Conservation (phyloP, 2,797 vertebrate species). For the Clamator glandarius region DNA sequence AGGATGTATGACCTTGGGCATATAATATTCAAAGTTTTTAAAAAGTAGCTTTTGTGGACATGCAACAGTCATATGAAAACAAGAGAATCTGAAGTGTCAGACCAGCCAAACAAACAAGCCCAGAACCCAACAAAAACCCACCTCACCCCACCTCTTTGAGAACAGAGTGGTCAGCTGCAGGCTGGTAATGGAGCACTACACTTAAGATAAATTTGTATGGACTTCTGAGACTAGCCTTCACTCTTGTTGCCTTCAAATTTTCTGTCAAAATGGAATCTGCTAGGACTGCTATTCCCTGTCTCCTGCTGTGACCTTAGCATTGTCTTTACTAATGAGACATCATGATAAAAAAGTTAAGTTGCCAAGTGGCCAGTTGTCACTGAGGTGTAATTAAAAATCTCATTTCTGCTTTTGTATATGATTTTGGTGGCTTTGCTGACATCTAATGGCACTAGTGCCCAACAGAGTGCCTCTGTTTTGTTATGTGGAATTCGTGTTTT, state of each 20-base stretch:
- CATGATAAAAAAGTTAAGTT: slow-evolving; percentile 18
- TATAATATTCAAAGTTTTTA: neutral
- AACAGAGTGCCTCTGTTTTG: neutral
- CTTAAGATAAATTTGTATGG: neutral
- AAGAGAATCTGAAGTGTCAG: neutral
- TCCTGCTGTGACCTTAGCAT: neutral
- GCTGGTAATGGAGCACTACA: neutral
- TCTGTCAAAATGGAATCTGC: neutral
- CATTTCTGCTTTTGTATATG: neutral
- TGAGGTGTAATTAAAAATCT: slow-evolving; percentile 13
- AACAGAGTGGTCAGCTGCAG: neutral
- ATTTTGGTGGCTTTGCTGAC: slow-evolving; percentile 20
- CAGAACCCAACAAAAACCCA: neutral
- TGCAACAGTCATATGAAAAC: neutral
- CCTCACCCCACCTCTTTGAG: neutral
- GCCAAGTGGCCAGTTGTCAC: slow-evolving; percentile 42
- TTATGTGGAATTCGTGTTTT: neutral
- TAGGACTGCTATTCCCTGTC: neutral
- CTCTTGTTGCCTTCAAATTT: neutral
- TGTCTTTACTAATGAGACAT: slow-evolving; percentile 34
- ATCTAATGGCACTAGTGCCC: neutral
- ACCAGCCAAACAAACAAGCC: neutral
- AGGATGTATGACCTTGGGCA: neutral
- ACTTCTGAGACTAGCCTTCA: neutral
- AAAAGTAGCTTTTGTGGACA: neutral